Base-by-base conservation (phyloP, 2,113 vertebrate genomes). In the Ardeotis arabs region DNA sequence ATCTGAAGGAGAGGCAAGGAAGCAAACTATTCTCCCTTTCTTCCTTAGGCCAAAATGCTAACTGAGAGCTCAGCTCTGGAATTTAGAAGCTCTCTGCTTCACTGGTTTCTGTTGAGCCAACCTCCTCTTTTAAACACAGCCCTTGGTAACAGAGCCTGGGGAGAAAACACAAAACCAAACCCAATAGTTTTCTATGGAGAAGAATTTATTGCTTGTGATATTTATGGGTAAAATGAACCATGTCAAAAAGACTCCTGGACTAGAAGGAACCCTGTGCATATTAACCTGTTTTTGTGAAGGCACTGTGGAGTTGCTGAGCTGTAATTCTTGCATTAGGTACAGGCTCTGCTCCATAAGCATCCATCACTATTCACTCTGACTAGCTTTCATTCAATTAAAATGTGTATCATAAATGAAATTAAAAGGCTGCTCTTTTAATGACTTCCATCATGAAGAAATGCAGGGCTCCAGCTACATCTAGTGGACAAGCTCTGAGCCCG, bases 391-490 rank as follows among this genome's bases (percentile, higher is more conserved):
- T 90, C 17, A 12, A 53, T 84, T 87, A 77, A 90, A 89, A 88
- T 7, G 7, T 28, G 66, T 29, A 53, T 2, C 0, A 76, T 53
- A 62, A 84, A 81, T 74, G 76, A 90, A 64, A 89, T 81, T 62
- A 63, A 84, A 92, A 93, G 45, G 45, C 19, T 76, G 50, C 24
- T 76, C 35, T 79, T 74, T 47, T 7, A 29, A 74, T 58, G 58
- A 35, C 17, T 58, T 73, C 56, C 90, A 82, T 60, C 80, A 64
- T 45, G 84, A 64, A 35, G 84, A 95, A 90, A 60, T 14, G 58
- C 76, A 91, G 95, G 78, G 41, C 79, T 96, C 79, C 88, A 96
- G 92, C 96, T 86, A 97, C 98, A 98, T 67, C 98, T 98, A 96
- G 98, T 98, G 98, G 96, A 44, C 68, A 83, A 39, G 14, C 31